A percentile compares a stretch with the other conserved stretches of the same genome.
Conservation (phyloP, 2,113 vertebrate species). For the Hystrix brachyura region DNA sequence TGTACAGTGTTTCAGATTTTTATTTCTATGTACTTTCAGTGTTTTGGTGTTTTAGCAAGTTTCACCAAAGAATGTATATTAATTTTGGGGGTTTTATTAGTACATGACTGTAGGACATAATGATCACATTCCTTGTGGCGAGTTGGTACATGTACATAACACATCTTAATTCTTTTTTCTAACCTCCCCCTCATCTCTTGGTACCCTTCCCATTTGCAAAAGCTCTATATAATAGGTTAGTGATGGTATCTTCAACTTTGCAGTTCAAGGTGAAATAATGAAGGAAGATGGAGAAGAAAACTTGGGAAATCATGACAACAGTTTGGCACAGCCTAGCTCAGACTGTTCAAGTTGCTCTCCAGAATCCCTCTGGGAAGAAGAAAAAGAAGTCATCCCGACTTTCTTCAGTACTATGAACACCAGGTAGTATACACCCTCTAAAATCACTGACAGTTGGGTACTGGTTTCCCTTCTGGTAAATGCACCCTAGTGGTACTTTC, state of each 20-base stretch:
- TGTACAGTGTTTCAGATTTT: background rate
- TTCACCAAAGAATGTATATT: background rate
- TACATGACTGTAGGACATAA: background rate
- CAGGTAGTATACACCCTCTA: slow-evolving; percentile 89
- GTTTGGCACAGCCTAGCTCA: slow-evolving; percentile 46
- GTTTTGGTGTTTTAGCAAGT: slow-evolving; percentile 34
- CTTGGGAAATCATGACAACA: slow-evolving; percentile 74
- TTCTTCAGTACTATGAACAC: slow-evolving; percentile 99
- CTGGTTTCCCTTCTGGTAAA: background rate
- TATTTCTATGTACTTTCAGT: slow-evolving; percentile 1
- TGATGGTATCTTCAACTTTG: slow-evolving; percentile 48
- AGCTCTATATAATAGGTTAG: background rate
- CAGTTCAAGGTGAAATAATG: slow-evolving; percentile 74
- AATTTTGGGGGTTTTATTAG: background rate
- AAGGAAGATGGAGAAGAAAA: slow-evolving; percentile 73
- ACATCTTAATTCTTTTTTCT: background rate
- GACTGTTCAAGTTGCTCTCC: slow-evolving; percentile 60
- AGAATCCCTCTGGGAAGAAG: slow-evolving; percentile 75
- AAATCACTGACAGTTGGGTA: background rate
- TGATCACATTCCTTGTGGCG: background rate
- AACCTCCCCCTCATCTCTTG: background rate
- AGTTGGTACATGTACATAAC: background rate
- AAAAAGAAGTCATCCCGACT: slow-evolving; percentile 88
- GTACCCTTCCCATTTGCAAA: background rate
- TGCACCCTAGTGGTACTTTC: background rate